These are phyloP conservation scores for Drosophila dives DNA, from an alignment of 2,888 invertebrate genomes.

Conservation along the genomic window DNA sequence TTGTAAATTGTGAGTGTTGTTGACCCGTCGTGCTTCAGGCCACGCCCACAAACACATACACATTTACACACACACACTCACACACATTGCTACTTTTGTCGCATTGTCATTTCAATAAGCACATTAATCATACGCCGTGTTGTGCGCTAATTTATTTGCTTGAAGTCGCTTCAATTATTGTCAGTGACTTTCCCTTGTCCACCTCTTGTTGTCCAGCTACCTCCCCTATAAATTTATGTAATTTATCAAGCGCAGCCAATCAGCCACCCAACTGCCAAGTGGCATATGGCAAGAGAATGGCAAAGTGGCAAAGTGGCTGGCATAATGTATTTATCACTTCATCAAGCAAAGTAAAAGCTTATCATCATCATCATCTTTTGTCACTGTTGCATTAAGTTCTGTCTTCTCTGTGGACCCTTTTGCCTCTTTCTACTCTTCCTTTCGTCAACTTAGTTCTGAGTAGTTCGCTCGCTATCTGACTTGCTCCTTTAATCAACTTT, in stretches of 20 bases:
- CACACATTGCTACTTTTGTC: slow-evolving; percentile 1
- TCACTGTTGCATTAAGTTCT: slow-evolving; percentile 15
- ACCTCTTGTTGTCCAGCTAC: background rate
- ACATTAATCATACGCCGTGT: slow-evolving; percentile 77
- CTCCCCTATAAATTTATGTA: slow-evolving; percentile 17
- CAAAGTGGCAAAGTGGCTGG: slow-evolving; percentile 33
- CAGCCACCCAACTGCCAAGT: slow-evolving; percentile 30
- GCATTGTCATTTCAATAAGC: slow-evolving; percentile 66
- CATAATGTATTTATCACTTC: slow-evolving; percentile 79
- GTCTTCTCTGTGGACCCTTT: slow-evolving; percentile 57
- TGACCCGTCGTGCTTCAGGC: slow-evolving; percentile 39
- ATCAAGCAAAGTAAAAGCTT: slow-evolving; percentile 68
- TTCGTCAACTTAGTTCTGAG: slow-evolving; percentile 71
- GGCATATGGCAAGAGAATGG: slow-evolving; percentile 27
- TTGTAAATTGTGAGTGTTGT: slow-evolving; percentile 54
- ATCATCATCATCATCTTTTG: slow-evolving; percentile 29
- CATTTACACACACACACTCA: slow-evolving; percentile 8
- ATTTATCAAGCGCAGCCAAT: slow-evolving; percentile 62
- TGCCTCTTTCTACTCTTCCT: background rate
- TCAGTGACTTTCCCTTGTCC: slow-evolving; percentile 10
- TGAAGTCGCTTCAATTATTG: slow-evolving; percentile 69
- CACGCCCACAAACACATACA: slow-evolving; percentile 30
- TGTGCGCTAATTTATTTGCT: slow-evolving; percentile 74
- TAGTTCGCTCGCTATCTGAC: slow-evolving; percentile 10
- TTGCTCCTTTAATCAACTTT: slow-evolving; percentile 48